Percentiles rank a stretch among this genome's conserved stretches.
Conservation (phyloP, 2,113 vertebrate species). For the Oxyura jamaicensis region DNA sequence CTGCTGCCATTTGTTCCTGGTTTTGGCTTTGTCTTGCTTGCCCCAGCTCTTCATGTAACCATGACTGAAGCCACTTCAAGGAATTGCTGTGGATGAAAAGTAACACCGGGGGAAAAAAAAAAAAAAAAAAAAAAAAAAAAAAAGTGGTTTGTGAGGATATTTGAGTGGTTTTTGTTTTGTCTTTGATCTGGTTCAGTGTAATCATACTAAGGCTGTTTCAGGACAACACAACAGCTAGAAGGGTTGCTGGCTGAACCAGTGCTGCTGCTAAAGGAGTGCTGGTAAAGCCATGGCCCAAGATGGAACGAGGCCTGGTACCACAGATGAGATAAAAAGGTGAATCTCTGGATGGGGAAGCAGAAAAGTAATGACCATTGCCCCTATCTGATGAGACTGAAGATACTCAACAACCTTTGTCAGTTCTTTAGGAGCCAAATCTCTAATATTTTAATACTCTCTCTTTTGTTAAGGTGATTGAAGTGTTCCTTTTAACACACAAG, state of each 20-base stretch:
- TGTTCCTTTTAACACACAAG: background rate
- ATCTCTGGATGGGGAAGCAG: background rate
- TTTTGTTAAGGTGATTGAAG: background rate
- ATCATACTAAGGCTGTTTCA: background rate
- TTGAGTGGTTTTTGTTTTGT: background rate
- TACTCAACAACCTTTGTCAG: background rate
- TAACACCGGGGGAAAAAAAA: background rate
- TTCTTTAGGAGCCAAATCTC: background rate
- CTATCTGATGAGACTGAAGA: background rate
- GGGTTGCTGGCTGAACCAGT: background rate
- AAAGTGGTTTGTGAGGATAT: background rate
- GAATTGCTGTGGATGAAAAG: background rate
- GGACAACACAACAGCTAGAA: background rate
- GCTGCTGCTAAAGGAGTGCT: background rate
- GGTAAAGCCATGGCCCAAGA: background rate
- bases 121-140: background rate
- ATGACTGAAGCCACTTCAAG: background rate
- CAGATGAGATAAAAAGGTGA: background rate
- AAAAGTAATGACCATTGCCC: background rate
- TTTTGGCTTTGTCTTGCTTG: background rate
- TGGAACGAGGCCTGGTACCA: background rate
- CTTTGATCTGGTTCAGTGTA: background rate
- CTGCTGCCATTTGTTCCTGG: background rate
- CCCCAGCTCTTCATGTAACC: background rate
- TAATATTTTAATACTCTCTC: background rate